Evolutionary conservation across 2,113 vertebrate species (phyloP).

Genomic region (Ardeotis arabs): DNA sequence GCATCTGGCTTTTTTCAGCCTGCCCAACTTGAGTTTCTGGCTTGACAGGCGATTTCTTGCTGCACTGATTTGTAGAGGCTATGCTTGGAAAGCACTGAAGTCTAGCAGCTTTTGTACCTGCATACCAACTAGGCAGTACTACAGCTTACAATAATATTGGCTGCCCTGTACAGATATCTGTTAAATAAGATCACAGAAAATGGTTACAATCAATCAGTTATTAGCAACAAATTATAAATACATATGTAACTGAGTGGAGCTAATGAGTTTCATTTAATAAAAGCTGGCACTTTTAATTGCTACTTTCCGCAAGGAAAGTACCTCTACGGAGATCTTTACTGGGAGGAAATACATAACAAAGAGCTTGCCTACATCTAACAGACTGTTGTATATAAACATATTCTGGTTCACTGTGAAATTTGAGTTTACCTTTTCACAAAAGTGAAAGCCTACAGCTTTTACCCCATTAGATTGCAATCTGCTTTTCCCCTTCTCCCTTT

Average conservation of each 20-base stretch:
- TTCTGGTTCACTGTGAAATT: not conserved
- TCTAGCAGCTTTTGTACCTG: not conserved
- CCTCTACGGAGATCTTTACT: not conserved
- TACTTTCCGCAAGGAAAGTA: not conserved
- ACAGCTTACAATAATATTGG: not conserved
- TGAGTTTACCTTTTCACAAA: not conserved
- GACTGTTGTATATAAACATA: not conserved
- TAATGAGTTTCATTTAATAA: not conserved
- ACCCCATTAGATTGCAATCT: not conserved
- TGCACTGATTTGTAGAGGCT: not conserved
- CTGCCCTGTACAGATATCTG: not conserved
- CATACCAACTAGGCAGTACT: not conserved
- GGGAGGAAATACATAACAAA: not conserved
- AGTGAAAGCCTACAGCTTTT: not conserved
- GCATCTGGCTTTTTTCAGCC: conserved; percentile 22
- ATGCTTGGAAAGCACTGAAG: not conserved
- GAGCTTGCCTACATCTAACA: not conserved
- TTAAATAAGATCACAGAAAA: not conserved
- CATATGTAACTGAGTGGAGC: not conserved
- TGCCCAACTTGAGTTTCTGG: conserved; percentile 3
- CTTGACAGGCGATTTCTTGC: not conserved
- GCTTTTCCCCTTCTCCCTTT: not conserved
- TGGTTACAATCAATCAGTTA: not conserved
- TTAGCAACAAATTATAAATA: not conserved
- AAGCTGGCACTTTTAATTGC: not conserved